Percentiles rank a stretch among this genome's conserved stretches.
phyloP scores from a whole-genome alignment of 2,113 vertebrate species.

The Acrocephalus kingi region DNA sequence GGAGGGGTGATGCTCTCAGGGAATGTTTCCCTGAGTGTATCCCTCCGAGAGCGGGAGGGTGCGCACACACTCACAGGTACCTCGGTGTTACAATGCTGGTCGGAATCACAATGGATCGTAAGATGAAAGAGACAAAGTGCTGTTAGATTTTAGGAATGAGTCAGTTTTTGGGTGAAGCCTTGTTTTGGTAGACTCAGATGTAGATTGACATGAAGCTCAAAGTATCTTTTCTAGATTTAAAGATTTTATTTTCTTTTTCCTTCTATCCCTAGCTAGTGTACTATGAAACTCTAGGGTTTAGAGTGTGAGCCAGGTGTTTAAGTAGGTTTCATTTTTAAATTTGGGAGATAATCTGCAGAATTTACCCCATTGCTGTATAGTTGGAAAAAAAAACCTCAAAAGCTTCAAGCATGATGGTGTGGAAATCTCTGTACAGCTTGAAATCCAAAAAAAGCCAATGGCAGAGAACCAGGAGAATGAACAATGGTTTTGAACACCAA shows the following conservation, averaged over 20 bases:
- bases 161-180: neutral
- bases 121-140: neutral
- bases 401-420: neutral
- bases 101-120: neutral
- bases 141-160: neutral
- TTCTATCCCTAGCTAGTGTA: neutral
- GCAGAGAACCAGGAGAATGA: neutral
- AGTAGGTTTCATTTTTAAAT: neutral
- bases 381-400: neutral
- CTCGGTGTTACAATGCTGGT: neutral
- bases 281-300: neutral
- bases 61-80: fast-evolving
- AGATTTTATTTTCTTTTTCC: neutral
- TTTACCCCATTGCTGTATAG: neutral
- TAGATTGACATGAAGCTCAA: neutral
- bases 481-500: neutral
- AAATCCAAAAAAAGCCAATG: neutral
- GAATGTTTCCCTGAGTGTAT: neutral
- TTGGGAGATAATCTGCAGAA: neutral
- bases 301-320: neutral
- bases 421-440: neutral
- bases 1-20: neutral
- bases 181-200: neutral
- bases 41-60: neutral
- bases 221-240: neutral